Percentiles rank a stretch among this genome's conserved stretches.
Conservation (phyloP, 64 coral and sea anemone species). For the Exaiptasia diaphana region DNA sequence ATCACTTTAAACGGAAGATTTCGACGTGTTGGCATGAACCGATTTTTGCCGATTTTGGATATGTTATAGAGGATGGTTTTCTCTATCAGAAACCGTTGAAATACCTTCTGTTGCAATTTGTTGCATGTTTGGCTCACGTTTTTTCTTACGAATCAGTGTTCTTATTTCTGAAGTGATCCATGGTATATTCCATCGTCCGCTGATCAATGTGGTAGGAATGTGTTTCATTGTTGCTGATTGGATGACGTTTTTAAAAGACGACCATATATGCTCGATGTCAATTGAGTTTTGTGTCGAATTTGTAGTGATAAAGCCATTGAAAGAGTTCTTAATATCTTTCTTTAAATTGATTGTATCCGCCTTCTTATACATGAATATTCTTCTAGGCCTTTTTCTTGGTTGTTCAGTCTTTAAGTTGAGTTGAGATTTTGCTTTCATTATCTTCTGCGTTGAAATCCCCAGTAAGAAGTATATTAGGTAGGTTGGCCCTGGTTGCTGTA, state of each 20-base stretch:
- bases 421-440: too few species aligned
- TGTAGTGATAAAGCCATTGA: not conserved
- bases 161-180: not conserved
- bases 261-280: not conserved
- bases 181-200: not conserved
- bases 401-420: too few species aligned
- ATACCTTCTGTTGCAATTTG: conserved; percentile 37
- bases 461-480: too few species aligned
- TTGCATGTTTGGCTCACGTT: conserved; percentile 1
- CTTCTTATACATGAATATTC: too few species aligned
- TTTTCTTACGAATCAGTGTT: not conserved
- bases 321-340: not conserved
- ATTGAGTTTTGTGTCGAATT: not conserved
- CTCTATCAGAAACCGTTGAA: conserved; percentile 19
- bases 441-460: too few species aligned
- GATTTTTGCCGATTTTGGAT: conserved; percentile 30
- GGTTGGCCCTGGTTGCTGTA: too few species aligned
- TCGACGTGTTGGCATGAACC: not conserved
- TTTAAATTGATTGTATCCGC: not conserved
- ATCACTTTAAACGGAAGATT: conserved; percentile 1
- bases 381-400: too few species aligned
- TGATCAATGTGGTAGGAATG: not conserved
- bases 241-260: not conserved
- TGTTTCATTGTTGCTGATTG: not conserved
- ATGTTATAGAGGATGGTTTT: conserved; percentile 13